Evolutionary conservation across 2,113 vertebrate genomes (phyloP).

Genomic region (Poecilia latipinna): DNA sequence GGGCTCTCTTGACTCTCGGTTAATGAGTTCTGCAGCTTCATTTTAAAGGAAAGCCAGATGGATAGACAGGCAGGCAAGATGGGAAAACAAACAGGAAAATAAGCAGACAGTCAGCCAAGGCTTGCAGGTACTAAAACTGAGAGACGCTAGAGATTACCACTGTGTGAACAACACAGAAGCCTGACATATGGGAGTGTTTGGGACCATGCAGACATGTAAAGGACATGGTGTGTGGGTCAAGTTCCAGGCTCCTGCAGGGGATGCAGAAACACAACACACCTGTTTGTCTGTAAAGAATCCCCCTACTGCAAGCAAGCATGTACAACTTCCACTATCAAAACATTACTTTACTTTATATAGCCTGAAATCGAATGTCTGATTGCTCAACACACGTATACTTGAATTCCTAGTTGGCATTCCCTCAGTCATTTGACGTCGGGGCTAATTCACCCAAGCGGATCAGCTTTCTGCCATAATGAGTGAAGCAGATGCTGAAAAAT

Average conservation of each 20-base stretch:
- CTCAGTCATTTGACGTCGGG: slow-evolving; percentile 55
- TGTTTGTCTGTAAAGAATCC: background rate
- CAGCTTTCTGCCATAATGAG: slow-evolving; percentile 51
- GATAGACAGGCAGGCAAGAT: slow-evolving; percentile 26
- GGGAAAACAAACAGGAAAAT: slow-evolving; percentile 48
- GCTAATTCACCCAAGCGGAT: slow-evolving; percentile 47
- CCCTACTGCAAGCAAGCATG: background rate
- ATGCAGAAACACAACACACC: slow-evolving; percentile 22
- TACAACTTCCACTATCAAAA: slow-evolving; percentile 2
- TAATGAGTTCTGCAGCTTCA: slow-evolving; percentile 2
- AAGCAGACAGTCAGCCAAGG: slow-evolving; percentile 22
- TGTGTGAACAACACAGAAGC: slow-evolving; percentile 28
- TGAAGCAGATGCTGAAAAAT: slow-evolving; percentile 60
- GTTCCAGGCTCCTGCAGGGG: background rate
- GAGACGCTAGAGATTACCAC: slow-evolving; percentile 22
- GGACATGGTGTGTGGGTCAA: slow-evolving; percentile 4
- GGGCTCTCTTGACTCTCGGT: background rate
- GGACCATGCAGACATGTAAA: slow-evolving; percentile 19
- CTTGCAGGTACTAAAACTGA: slow-evolving; percentile 18
- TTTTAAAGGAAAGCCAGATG: slow-evolving; percentile 47
- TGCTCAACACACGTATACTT: slow-evolving; percentile 8
- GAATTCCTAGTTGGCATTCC: slow-evolving; percentile 28
- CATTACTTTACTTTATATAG: slow-evolving; percentile 19
- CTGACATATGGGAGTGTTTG: slow-evolving; percentile 34
- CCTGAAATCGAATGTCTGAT: slow-evolving; percentile 40